phyloP scores from a whole-genome alignment of 2,113 vertebrate genomes.

The Tenrec ecaudatus region DNA sequence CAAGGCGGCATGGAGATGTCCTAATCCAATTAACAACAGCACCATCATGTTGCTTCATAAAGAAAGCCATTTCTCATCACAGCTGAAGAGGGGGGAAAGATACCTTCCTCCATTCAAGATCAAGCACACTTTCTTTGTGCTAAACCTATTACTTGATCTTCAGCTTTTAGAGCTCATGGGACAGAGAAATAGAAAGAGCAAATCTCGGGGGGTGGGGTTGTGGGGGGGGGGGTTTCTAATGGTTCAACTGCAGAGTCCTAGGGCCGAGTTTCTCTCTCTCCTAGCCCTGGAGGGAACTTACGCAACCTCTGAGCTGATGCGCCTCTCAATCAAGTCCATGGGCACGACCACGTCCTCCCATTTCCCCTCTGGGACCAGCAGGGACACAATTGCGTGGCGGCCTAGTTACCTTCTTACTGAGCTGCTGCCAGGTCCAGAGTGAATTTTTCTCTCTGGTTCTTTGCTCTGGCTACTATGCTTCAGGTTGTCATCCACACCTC shows the following conservation, averaged over 20 bases:
- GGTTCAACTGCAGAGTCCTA: background rate
- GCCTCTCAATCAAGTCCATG: background rate
- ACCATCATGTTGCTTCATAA: constrained; percentile 55
- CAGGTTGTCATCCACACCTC: background rate
- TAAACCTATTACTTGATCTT: background rate
- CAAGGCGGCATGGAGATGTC: constrained; percentile 17
- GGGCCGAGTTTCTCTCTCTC: background rate
- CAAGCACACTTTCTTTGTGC: constrained; percentile 8
- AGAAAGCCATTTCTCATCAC: constrained; percentile 51
- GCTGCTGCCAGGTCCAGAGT: background rate
- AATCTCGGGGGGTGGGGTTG: background rate
- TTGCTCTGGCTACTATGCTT: background rate
- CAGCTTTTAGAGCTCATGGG: background rate
- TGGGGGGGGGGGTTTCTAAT: background rate
- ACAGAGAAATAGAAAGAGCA: background rate
- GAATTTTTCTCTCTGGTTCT: background rate
- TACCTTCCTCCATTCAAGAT: constrained; percentile 20
- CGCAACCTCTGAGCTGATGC: background rate
- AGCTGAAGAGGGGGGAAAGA: background rate
- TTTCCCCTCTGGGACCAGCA: background rate
- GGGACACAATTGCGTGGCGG: background rate
- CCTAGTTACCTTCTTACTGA: background rate
- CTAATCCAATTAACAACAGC: constrained; percentile 33
- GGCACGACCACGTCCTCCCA: background rate
- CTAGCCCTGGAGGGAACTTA: background rate